Base-by-base conservation (phyloP, 2,888 invertebrate species). In the Xanthia togata region DNA sequence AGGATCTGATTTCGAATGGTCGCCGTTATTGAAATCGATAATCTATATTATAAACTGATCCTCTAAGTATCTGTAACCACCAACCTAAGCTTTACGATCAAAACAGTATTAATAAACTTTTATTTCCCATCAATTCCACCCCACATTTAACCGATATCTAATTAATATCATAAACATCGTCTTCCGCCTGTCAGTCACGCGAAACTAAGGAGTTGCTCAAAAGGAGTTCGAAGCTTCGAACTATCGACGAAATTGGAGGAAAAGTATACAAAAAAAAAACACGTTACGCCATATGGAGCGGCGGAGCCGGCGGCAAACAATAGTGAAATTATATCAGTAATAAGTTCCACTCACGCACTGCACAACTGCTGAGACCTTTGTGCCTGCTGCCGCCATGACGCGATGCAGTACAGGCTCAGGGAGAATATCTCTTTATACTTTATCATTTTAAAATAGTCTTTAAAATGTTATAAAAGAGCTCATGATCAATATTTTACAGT, bases 241-340 rank as follows among this genome's bases (percentile, higher is more conserved):
- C 92, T 95, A 95, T 95, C 93, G 94, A 91, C 91, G 72, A 95
- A 96, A 96, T 96, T 95, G 94, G 91, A 93, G 91, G 87, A 80
- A 87, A 80, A 83, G 75, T 63, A 50, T 71, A 84, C 23, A 87
- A 90, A 90, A 87, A 89, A 91, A 91, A 90, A 89, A 92, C 94
- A 96, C 95, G 96, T 96, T 96, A 96, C 96, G 93, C 96, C 96
- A 96, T 96, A 96, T 96, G 96, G 94, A 92, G 93, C 86, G 88
- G 87, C 91, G 92, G 88, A 90, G 94, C 95, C 94, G 90, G 89
- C 92, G 94, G 95, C 95, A 91, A 92, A 96, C 96, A 96, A 96
- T 96, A 94, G 96, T 93, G 93, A 91, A 96, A 96, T 96, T 96
- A 96, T 95, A 91, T 93, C 92, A 89, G 93, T 96, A 96, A 96